phyloP scores from a whole-genome alignment of 2,797 vertebrate species.

The Avahi laniger region DNA sequence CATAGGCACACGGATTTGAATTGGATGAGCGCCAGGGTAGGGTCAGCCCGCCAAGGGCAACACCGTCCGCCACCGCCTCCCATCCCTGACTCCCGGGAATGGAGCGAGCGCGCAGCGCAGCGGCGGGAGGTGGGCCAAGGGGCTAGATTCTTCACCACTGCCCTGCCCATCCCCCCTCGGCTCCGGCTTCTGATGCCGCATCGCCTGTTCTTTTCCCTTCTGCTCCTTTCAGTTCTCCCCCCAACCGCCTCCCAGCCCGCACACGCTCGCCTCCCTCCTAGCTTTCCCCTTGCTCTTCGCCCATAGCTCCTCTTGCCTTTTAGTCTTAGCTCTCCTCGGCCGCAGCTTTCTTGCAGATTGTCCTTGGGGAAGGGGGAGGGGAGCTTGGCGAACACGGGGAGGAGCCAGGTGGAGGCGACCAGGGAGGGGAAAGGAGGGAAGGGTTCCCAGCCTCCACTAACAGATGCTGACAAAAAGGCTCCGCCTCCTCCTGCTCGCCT shows the following conservation, averaged over 20 bases:
- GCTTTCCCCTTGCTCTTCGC: background rate
- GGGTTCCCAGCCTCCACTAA: conserved; percentile 44
- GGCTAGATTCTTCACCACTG: background rate
- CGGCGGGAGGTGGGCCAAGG: background rate
- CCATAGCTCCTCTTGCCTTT: conserved; percentile 66
- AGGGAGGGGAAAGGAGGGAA: conserved; percentile 29
- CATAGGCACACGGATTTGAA: conserved; percentile 3
- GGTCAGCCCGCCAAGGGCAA: conserved; percentile 12
- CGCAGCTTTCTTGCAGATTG: conserved; percentile 56
- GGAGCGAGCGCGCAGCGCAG: background rate
- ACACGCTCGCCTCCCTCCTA: background rate
- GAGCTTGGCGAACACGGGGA: conserved; percentile 64
- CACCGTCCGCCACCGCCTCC: background rate
- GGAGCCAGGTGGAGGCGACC: conserved; percentile 74
- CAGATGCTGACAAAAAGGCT: background rate
- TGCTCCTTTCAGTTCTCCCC: background rate
- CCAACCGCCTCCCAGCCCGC: background rate
- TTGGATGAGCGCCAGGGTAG: background rate
- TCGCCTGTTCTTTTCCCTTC: background rate
- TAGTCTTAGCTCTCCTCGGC: conserved; percentile 41
- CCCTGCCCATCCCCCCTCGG: conserved; percentile 65
- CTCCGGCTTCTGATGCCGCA: background rate
- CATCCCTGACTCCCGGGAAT: background rate
- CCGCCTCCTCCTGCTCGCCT: conserved; percentile 32
- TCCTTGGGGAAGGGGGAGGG: conserved; percentile 75